These are phyloP conservation scores for Trogon surrucura DNA, from an alignment of 2,113 vertebrate species.

Conservation along the genomic window DNA sequence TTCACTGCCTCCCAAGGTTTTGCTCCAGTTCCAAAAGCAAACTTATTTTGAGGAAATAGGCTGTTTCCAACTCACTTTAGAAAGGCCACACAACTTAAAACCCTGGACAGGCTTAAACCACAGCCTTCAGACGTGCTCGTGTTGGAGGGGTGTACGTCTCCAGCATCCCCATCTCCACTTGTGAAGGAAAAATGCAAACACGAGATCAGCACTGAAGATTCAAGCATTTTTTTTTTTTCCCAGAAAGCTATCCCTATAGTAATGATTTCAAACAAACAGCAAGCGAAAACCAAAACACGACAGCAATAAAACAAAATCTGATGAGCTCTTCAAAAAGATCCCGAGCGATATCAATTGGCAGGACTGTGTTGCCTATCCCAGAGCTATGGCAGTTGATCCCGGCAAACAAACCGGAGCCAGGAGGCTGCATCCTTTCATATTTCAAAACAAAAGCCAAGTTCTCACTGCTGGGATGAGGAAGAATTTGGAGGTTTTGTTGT, in stretches of 20 bases:
- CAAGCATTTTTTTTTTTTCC: not conserved
- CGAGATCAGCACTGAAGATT: not conserved
- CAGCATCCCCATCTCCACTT: not conserved
- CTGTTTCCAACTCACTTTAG: conserved; percentile 77
- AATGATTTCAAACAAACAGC: conserved; percentile 38
- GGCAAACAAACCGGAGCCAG: not conserved
- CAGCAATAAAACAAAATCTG: not conserved
- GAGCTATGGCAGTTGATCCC: conserved; percentile 3
- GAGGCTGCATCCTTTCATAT: conserved; percentile 15
- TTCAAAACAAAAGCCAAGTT: conserved; percentile 19
- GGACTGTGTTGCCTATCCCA: conserved; percentile 43
- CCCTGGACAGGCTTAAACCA: not conserved
- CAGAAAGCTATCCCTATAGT: not conserved
- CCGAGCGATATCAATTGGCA: not conserved
- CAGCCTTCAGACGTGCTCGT: not conserved
- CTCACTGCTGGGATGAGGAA: not conserved
- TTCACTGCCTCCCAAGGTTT: conserved; percentile 76
- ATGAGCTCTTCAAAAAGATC: conserved; percentile 66
- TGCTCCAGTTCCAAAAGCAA: conserved; percentile 73
- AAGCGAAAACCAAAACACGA: not conserved
- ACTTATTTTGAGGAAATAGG: conserved; percentile 77
- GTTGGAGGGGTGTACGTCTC: not conserved
- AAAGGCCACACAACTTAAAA: conserved; percentile 41
- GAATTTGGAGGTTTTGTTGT: conserved; percentile 5
- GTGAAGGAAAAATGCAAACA: not conserved